These are phyloP conservation scores for Hyles euphorbiae DNA, from an alignment of 1,140 invertebrate genomes.

Conservation along the genomic window DNA sequence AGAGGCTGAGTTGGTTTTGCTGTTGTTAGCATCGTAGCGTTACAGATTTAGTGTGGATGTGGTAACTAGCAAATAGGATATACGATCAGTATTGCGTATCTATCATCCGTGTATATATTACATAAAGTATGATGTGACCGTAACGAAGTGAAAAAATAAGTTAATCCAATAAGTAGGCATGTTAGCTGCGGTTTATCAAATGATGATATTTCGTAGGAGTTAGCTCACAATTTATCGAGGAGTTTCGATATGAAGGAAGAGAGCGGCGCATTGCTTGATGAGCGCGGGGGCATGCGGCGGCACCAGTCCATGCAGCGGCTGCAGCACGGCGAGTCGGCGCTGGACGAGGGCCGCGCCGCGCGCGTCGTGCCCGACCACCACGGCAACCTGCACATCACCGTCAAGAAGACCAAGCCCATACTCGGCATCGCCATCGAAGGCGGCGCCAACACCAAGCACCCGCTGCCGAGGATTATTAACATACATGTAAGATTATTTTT, in stretches of 20 bases:
- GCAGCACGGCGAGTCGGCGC: conserved; percentile 76
- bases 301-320: conserved; percentile 83
- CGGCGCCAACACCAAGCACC: conserved; percentile 95
- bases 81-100: conserved; percentile 1
- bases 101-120: conserved; percentile 7
- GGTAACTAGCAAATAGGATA: conserved; percentile 11
- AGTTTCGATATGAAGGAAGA: conserved; percentile 92
- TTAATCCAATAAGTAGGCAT: too few relatives aligned
- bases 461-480: conserved; percentile 95
- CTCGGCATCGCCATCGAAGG: conserved; percentile 98
- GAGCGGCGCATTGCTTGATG: conserved; percentile 82
- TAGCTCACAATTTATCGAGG: conserved; percentile 88
- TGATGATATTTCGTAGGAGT: conserved; percentile 76
- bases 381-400: conserved; percentile 89
- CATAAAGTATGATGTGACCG: not conserved
- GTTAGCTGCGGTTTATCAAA: too few relatives aligned
- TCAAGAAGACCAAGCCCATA: conserved; percentile 94
- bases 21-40: conserved; percentile 60
- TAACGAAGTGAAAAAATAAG: too few relatives aligned
- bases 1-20: conserved; percentile 66
- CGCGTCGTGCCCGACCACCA: conserved; percentile 88
- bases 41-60: conserved; percentile 25
- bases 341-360: conserved; percentile 79
- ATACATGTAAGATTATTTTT: conserved; percentile 86
- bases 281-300: conserved; percentile 74